Conservation (phyloP, 2,888 invertebrate species). For the Pegoplata infirma region DNA sequence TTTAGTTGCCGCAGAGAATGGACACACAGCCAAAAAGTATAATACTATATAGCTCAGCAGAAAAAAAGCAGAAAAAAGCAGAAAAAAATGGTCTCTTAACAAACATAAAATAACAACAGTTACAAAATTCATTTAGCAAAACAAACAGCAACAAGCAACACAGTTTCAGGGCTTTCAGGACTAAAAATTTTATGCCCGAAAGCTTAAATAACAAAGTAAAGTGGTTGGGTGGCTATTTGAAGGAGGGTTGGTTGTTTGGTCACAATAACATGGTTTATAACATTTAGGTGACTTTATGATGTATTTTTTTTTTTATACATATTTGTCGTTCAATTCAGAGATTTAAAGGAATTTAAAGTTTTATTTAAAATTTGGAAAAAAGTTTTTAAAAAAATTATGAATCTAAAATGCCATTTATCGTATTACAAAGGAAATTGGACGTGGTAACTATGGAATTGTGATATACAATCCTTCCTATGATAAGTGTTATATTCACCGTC, state of each 20-base stretch:
- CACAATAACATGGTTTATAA: neutral
- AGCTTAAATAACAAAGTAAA: conserved; percentile 26
- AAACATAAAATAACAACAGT: conserved; percentile 45
- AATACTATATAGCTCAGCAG: neutral
- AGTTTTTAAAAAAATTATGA: too few relatives aligned
- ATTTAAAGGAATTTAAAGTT: neutral
- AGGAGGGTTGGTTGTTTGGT: neutral
- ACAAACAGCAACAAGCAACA: conserved; percentile 28
- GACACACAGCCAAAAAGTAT: conserved; percentile 23
- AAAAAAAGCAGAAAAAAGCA: neutral
- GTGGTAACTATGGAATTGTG: too few relatives aligned
- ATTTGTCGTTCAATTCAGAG: neutral
- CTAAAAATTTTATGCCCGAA: conserved; percentile 41
- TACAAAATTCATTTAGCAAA: conserved; percentile 41
- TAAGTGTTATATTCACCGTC: too few relatives aligned
- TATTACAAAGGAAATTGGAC: too few relatives aligned
- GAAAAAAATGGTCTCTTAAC: conserved; percentile 44
- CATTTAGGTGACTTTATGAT: conserved; percentile 14
- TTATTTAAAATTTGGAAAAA: too few relatives aligned
- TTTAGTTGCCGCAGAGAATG: conserved; percentile 68
- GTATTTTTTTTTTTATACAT: neutral
- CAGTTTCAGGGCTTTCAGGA: conserved; percentile 31
- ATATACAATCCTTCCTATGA: too few relatives aligned
- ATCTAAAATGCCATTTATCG: too few relatives aligned
- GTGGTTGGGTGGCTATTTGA: neutral